Evolutionary conservation across 2,113 vertebrate species (phyloP).

Genomic region (Chlorodrepanis virens): DNA sequence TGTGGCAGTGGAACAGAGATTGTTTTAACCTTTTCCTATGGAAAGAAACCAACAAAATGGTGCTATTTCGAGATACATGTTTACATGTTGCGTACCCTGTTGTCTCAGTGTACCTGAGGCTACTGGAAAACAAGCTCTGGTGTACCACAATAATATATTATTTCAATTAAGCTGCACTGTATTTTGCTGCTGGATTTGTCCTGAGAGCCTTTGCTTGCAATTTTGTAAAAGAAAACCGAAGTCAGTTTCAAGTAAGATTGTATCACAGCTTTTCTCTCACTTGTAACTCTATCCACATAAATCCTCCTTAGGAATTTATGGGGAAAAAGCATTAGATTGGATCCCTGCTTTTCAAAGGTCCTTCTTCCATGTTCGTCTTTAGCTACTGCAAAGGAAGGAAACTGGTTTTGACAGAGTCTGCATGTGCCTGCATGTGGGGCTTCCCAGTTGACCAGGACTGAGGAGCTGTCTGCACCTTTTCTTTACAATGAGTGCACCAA

Average conservation of each 20-base stretch:
- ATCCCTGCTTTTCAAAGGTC: background rate
- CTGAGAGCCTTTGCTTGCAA: background rate
- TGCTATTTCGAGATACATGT: background rate
- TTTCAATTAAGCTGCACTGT: background rate
- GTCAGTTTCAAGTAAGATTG: background rate
- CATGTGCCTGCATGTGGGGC: background rate
- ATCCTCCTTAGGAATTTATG: background rate
- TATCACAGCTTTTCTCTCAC: background rate
- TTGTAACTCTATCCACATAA: background rate
- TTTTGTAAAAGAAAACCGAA: background rate
- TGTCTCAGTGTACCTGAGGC: background rate
- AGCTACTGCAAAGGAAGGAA: background rate
- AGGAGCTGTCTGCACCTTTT: background rate
- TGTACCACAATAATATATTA: background rate
- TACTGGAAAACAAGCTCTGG: background rate
- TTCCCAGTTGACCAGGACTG: background rate
- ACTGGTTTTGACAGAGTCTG: background rate
- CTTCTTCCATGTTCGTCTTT: background rate
- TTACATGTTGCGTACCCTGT: background rate
- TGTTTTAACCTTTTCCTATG: background rate
- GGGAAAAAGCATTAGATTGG: background rate
- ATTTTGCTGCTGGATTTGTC: conserved; percentile 2
- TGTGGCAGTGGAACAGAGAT: background rate
- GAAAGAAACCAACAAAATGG: background rate
- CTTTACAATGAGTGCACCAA: background rate